These are phyloP conservation scores for Corythaeola cristata DNA, from an alignment of 2,113 vertebrate genomes.

Conservation along the genomic window DNA sequence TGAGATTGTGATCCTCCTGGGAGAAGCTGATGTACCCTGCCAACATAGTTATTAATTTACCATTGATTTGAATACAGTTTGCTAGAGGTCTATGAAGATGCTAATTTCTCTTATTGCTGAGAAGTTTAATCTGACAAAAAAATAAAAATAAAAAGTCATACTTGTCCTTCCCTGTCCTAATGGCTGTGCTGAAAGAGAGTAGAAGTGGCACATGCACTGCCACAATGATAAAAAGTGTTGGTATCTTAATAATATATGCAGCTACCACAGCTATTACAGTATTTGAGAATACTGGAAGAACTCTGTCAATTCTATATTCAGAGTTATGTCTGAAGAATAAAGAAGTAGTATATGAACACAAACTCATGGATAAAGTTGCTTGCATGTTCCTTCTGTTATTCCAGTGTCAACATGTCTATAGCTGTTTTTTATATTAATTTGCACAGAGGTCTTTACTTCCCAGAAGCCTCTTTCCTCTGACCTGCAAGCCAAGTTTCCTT, in stretches of 20 bases:
- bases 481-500: not conserved
- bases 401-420: not conserved
- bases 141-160: not conserved
- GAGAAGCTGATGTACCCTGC: not conserved
- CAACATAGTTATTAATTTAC: not conserved
- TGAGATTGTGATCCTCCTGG: not conserved
- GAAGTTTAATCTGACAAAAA: not conserved
- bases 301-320: not conserved
- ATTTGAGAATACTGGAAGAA: not conserved
- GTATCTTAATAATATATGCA: not conserved
- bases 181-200: not conserved
- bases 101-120: not conserved
- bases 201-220: not conserved
- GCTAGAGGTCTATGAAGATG: not conserved
- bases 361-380: not conserved
- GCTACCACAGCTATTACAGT: not conserved
- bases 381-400: not conserved
- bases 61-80: not conserved
- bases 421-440: not conserved
- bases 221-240: not conserved
- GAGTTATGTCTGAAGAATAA: not conserved
- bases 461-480: not conserved
- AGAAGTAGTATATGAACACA: not conserved
- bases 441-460: not conserved
- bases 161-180: not conserved